These are phyloP conservation scores for Gopherus evgoodei DNA, from an alignment of 2,113 vertebrate genomes.

Conservation along the genomic window DNA sequence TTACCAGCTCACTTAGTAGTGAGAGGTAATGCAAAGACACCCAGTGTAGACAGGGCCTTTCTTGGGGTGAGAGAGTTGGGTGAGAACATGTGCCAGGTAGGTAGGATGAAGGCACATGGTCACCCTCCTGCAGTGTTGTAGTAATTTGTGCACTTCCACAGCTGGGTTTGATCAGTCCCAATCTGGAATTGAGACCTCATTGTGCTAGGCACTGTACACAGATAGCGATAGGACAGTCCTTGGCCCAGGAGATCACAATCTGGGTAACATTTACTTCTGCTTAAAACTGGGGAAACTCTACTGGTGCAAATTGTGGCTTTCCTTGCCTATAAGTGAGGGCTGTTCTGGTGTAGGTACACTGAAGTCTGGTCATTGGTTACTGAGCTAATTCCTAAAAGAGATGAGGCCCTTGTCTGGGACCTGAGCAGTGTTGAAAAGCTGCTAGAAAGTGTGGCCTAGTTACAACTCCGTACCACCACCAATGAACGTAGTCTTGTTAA, in stretches of 20 bases:
- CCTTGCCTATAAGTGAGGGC: background rate
- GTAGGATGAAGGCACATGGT: background rate
- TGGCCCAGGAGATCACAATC: background rate
- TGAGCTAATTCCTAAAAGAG: background rate
- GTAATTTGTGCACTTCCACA: background rate
- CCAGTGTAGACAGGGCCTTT: background rate
- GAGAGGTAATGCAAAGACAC: background rate
- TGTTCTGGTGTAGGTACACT: background rate
- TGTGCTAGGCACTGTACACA: background rate
- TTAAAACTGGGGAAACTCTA: background rate
- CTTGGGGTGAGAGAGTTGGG: background rate
- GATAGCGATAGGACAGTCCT: background rate
- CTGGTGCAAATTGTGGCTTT: background rate
- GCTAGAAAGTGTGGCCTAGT: background rate
- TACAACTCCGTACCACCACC: background rate
- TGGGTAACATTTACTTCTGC: background rate
- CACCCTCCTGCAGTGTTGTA: background rate
- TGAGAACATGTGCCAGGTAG: background rate
- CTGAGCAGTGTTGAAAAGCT: background rate
- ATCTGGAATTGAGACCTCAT: background rate
- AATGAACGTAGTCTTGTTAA: background rate
- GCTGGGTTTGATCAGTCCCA: background rate
- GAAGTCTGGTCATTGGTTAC: background rate
- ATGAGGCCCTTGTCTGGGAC: background rate
- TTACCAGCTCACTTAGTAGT: background rate